Evolutionary conservation across 2,888 invertebrate genomes (phyloP).

Genomic region (Scaptomyza cyrtandrae): DNA sequence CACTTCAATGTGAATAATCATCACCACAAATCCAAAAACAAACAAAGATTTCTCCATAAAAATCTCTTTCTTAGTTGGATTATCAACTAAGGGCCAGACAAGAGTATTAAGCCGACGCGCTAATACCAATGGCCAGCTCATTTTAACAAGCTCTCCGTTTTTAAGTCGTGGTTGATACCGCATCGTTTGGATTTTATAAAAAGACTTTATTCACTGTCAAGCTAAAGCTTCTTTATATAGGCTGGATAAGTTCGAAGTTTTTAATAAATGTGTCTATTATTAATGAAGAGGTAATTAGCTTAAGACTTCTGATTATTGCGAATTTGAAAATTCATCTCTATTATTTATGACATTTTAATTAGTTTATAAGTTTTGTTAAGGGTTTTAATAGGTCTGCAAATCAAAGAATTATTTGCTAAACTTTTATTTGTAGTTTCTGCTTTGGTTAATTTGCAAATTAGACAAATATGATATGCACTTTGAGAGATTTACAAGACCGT

Average conservation of each 20-base stretch:
- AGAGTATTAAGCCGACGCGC: slow-evolving; percentile 57
- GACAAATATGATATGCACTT: background rate
- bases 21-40: slow-evolving; percentile 41
- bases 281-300: background rate
- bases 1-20: slow-evolving; percentile 56
- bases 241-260: accelerated
- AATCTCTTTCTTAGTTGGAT: slow-evolving; percentile 11
- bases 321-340: background rate
- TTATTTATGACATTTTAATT: slow-evolving; percentile 3
- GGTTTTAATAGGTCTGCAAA: background rate
- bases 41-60: slow-evolving; percentile 43
- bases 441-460: background rate
- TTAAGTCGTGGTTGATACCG: slow-evolving; percentile 63
- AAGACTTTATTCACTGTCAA: background rate
- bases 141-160: slow-evolving; percentile 55
- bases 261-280: background rate
- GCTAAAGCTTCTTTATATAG: background rate
- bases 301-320: background rate
- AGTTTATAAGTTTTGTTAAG: background rate
- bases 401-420: background rate
- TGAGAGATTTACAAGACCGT: background rate
- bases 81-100: slow-evolving; percentile 71
- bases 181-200: slow-evolving; percentile 13
- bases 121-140: slow-evolving; percentile 58
- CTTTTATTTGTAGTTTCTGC: background rate